These are phyloP conservation scores for Ametastegia equiseti DNA, from an alignment of 2,888 invertebrate species.

Conservation along the genomic window DNA sequence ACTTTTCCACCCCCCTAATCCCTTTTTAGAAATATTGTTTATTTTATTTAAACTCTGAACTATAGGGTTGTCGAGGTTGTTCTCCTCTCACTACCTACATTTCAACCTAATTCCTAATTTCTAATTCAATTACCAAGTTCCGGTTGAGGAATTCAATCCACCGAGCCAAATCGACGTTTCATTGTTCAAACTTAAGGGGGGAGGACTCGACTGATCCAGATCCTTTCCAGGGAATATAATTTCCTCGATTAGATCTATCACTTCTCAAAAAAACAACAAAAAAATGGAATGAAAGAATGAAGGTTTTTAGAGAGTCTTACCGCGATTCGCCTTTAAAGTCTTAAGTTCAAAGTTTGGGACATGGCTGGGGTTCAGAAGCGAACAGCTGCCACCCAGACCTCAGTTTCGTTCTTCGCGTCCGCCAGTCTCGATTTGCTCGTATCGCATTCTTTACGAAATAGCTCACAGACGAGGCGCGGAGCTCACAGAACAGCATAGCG, in stretches of 20 bases:
- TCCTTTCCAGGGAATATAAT: background rate
- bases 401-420: slow-evolving; percentile 47
- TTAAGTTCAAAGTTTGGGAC: slow-evolving; percentile 28
- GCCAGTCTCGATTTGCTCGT: slow-evolving; percentile 67
- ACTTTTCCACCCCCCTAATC: background rate
- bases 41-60: background rate
- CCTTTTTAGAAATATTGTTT: slow-evolving; percentile 28
- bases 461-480: slow-evolving; percentile 49
- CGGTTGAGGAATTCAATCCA: background rate
- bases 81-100: background rate
- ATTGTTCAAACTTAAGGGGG: background rate
- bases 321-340: slow-evolving; percentile 25
- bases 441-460: slow-evolving; percentile 71
- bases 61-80: background rate
- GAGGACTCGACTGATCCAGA: background rate
- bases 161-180: background rate
- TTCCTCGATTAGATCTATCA: background rate
- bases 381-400: slow-evolving; percentile 71
- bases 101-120: too few relatives aligned
- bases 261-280: background rate
- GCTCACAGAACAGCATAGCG: background rate
- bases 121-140: slow-evolving; percentile 20
- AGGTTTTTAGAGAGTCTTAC: background rate
- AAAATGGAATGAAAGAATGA: background rate
- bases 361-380: slow-evolving; percentile 20